Evolutionary conservation across 2,888 invertebrate species (phyloP), one percentile per base, ranked within the genome.

Genomic region (Lasioglossum pauxillum): DNA sequence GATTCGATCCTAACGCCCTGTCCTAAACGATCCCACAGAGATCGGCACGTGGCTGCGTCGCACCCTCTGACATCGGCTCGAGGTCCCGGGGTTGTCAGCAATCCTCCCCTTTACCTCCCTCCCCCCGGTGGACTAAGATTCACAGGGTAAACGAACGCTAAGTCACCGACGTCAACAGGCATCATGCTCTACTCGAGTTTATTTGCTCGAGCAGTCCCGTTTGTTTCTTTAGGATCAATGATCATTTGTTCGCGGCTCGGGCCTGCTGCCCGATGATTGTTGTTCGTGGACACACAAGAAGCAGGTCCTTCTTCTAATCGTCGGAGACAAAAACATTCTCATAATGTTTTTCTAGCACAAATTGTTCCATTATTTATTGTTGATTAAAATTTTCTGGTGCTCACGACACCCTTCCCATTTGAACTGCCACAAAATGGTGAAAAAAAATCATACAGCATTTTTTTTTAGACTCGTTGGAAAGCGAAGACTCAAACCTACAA

Each of bases 1-100:
- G 88, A 91, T 92, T 89, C 87, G 91, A 91, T 92, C 92, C 86
- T 87, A 90, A 92, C 92, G 91, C 92, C 93, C 91, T 90, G 88
- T 85, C 90, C 90, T 87, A 93, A 93, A 92, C 91, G 93, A 94
- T 93, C 93, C 92, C 95, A 94, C 93, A 93, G 93, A 93, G 93
- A 95, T 92, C 92, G 94, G 93, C 95, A 95, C 95, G 95, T 95
- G 95, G 91, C 94, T 72, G 49, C 23, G 85, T 92, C 88, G 91
- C 93, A 92, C 93, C 93, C 93, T 90, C 82, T 81, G 87, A 89
- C 91, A 87, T 73, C 71, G 83, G 82, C 75, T 75, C 81, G 91
- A 91, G 86, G 80, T 91, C 53, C 84, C 64, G 84, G 86, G 87
- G 73, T 57, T 87, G 88, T 71, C 84, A 76, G 75, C 27, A 27